phyloP scores from a whole-genome alignment of 1,140 invertebrate species.

The Halesus radiatus region DNA sequence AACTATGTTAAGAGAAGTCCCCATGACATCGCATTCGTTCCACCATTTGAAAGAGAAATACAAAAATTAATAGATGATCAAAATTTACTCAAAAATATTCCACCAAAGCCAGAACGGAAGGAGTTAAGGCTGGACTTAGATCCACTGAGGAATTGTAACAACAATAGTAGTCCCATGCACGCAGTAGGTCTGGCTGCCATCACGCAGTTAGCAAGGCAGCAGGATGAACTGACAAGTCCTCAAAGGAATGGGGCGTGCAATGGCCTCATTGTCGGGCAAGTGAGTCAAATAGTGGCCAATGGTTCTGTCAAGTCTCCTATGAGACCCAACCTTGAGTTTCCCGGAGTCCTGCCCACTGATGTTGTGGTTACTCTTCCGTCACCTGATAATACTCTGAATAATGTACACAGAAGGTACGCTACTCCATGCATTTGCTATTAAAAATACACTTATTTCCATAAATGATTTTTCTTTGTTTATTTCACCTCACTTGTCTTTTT shows the following conservation, averaged over 20 bases:
- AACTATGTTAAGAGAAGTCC: constrained; percentile 67
- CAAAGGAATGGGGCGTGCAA: constrained; percentile 54
- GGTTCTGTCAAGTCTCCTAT: constrained; percentile 55
- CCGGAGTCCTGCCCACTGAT: constrained; percentile 68
- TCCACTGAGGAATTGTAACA: constrained; percentile 66
- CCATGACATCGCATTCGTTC: constrained; percentile 68
- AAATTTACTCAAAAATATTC: constrained; percentile 73
- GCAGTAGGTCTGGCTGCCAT: constrained; percentile 76
- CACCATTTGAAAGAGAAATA: constrained; percentile 80
- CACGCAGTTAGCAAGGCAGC: constrained; percentile 71
- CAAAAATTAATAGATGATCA: constrained; percentile 81
- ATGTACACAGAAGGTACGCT: constrained; percentile 56
- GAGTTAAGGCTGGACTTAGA: constrained; percentile 69
- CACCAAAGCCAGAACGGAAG: constrained; percentile 71
- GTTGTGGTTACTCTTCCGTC: constrained; percentile 67
- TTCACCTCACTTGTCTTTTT: constrained; percentile 44
- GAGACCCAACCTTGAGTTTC: constrained; percentile 62
- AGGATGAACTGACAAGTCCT: constrained; percentile 59
- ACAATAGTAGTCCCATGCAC: constrained; percentile 71
- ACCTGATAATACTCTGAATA: constrained; percentile 60
- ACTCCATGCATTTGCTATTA: too few species aligned
- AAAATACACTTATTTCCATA: constrained; percentile 1
- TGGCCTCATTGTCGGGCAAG: constrained; percentile 24
- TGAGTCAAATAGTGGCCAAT: constrained; percentile 36
- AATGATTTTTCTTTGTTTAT: not conserved